Conservation (phyloP, 2,797 vertebrate genomes). For the Lophius americanus region DNA sequence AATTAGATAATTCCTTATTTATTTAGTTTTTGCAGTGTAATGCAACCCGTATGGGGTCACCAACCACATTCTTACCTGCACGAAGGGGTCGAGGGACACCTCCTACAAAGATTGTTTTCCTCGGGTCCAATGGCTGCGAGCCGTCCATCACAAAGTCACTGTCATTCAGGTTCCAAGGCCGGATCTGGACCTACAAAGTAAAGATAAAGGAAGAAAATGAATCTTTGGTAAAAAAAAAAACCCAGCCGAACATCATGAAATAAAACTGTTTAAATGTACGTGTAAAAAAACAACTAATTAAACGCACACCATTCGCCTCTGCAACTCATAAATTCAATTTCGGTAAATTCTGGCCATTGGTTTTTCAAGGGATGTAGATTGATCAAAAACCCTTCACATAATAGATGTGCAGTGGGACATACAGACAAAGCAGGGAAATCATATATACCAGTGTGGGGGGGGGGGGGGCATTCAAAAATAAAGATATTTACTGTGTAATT, state of each 20-base stretch:
- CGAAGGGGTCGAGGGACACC: constrained; percentile 97
- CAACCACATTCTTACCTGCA: constrained; percentile 84
- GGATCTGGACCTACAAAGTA: constrained; percentile 91
- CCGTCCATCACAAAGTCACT: constrained; percentile 99
- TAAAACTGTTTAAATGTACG: too few relatives aligned
- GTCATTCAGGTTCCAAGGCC: constrained; percentile 99
- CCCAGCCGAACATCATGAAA: too few relatives aligned
- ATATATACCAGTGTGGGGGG: too few relatives aligned
- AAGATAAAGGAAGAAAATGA: neutral
- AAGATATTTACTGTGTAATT: constrained; percentile 13
- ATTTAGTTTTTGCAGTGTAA: neutral
- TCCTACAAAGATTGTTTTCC: constrained; percentile 99
- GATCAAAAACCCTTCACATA: too few relatives aligned
- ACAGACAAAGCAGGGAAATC: too few relatives aligned
- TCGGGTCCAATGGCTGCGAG: constrained; percentile 96
- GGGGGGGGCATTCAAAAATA: neutral
- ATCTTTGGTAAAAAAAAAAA: neutral
- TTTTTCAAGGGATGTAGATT: too few relatives aligned
- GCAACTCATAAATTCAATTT: too few relatives aligned
- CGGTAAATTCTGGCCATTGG: too few relatives aligned
- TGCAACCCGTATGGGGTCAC: neutral
- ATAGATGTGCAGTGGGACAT: too few relatives aligned
- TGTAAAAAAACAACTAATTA: too few relatives aligned
- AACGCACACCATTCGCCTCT: too few relatives aligned
- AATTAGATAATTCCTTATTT: too few relatives aligned